Evolutionary conservation across 2,113 vertebrate genomes (phyloP), one percentile per base, ranked within the genome.

Genomic region (Dryoscopus gambensis): DNA sequence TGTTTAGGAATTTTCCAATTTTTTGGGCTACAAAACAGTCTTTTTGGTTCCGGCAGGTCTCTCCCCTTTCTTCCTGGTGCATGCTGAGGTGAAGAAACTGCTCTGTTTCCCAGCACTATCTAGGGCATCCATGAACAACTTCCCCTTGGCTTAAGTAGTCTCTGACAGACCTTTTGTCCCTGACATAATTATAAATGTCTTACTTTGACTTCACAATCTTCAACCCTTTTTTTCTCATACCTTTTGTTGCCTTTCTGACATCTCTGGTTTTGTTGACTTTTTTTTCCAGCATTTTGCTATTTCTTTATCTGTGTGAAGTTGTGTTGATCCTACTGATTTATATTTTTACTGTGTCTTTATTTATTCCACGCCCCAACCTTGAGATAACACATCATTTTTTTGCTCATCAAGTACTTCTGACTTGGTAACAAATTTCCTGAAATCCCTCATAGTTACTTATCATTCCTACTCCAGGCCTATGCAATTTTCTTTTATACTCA

Each of bases 151-250:
- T 60, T 84, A 68, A 68, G 24, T 12, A 77, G 78, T 65, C 15
- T 82, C 62, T 86, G 83, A 90, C 37, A 95, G 93, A 96, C 90
- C 89, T 93, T 97, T 97, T 94, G 82, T 80, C 87, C 94, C 73
- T 89, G 49, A 87, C 31, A 44, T 56, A 79, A 52, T 91, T 92
- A 55, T 55, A 84, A 82, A 95, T 84, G 56, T 33, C 25, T 21
- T 75, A 37, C 52, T 90, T 90, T 73, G 52, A 57, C 86, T 95
- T 91, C 50, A 59, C 40, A 39, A 14, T 25, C 13, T 84, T 69
- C 87, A 69, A 6, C 31, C 10, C 28, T 62, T 76, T 42, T 90
- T 80, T 94, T 84, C 80, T 84, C 33, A 83, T 59, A 74, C 68
- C 73, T 93, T 84, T 71, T 84, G 23, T 79, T 79, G 52, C 44